A percentile compares a stretch with the other conserved stretches of the same genome.
Evolutionary conservation across 2,113 vertebrate genomes (phyloP).

Genomic region (Bubo bubo): DNA sequence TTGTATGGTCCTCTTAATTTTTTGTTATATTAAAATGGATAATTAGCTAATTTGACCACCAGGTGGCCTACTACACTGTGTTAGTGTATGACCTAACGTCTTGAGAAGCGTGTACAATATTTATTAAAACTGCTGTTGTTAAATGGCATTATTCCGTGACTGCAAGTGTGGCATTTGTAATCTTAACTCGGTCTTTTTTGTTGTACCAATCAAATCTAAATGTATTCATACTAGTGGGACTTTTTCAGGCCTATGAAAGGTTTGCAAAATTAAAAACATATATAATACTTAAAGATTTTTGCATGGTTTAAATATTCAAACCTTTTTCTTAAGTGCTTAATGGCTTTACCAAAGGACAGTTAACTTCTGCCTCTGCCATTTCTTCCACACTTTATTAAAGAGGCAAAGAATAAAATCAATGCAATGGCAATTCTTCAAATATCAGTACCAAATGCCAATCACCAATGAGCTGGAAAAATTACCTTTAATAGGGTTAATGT

Average conservation of each 20-base stretch:
- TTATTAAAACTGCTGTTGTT: not conserved
- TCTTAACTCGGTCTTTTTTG: not conserved
- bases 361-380: constrained; percentile 34
- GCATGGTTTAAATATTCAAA: not conserved
- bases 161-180: not conserved
- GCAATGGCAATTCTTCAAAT: constrained; percentile 17
- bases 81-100: not conserved
- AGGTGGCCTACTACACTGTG: constrained; percentile 76
- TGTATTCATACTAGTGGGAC: not conserved
- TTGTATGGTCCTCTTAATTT: not conserved
- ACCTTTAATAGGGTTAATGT: constrained; percentile 36
- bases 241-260: constrained; percentile 13
- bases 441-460: constrained; percentile 51
- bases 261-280: constrained; percentile 27
- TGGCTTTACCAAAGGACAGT: constrained; percentile 8
- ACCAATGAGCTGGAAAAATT: constrained; percentile 61
- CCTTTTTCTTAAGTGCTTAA: constrained; percentile 14
- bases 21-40: not conserved
- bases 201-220: not conserved
- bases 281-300: not conserved
- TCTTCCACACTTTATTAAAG: constrained; percentile 38
- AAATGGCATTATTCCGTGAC: not conserved
- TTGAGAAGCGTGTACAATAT: not conserved
- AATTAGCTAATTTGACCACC: constrained; percentile 73
- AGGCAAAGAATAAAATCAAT: constrained; percentile 56